These are phyloP conservation scores for Ailurus styani DNA, from an alignment of 2,113 vertebrate species.

Conservation along the genomic window DNA sequence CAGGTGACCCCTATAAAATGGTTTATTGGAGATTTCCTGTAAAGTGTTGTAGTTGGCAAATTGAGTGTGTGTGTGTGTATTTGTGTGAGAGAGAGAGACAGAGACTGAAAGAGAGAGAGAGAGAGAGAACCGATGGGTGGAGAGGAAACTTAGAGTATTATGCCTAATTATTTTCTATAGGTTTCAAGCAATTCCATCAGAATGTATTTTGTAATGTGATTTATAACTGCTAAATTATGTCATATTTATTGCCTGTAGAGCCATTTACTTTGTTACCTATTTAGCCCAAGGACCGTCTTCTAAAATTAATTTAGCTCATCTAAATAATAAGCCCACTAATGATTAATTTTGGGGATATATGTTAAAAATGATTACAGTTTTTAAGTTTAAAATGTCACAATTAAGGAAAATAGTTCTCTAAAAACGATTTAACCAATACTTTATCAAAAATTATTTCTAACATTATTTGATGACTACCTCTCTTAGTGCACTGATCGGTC, in stretches of 20 bases:
- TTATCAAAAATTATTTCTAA: background rate
- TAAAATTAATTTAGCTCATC: background rate
- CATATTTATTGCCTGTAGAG: background rate
- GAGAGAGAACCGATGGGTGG: background rate
- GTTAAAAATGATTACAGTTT: background rate
- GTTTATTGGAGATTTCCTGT: background rate
- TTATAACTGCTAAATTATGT: background rate
- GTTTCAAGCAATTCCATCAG: background rate
- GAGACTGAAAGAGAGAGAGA: background rate
- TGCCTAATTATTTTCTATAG: background rate
- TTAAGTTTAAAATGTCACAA: background rate
- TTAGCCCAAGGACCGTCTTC: background rate
- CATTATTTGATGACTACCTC: background rate
- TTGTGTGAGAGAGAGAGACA: background rate
- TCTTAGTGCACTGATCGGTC: too few relatives aligned
- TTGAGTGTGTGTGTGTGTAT: background rate
- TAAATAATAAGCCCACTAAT: background rate
- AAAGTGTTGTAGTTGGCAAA: background rate
- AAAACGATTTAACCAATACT: background rate
- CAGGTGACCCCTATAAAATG: background rate
- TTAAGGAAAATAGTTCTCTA: background rate
- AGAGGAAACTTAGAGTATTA: background rate
- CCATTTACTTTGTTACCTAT: background rate
- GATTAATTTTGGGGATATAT: background rate
- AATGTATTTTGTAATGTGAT: background rate